These are phyloP conservation scores for Hormaphis cornu DNA, from an alignment of 1,140 invertebrate species.

Conservation along the genomic window DNA sequence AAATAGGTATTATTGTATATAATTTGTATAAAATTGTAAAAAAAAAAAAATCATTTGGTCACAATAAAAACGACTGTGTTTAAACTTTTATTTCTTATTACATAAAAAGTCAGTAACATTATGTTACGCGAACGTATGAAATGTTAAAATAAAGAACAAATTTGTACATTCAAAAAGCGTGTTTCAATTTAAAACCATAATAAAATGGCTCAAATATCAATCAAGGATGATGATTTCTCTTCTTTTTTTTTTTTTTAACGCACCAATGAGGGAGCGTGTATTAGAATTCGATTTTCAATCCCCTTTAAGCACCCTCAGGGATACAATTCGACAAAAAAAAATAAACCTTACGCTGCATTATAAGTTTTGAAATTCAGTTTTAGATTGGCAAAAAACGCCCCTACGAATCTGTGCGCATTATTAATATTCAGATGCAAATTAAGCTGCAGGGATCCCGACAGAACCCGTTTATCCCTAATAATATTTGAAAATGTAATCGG, in stretches of 20 bases:
- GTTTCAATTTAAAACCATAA: too few relatives aligned
- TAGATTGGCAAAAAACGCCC: conserved; percentile 25
- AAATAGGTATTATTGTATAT: too few relatives aligned
- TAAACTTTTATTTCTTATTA: too few relatives aligned
- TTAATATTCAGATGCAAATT: conserved; percentile 32
- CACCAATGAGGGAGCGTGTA: background rate
- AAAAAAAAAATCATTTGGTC: too few relatives aligned
- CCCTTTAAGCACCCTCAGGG: conserved; percentile 1
- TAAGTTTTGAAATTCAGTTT: conserved; percentile 6
- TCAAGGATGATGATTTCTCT: background rate
- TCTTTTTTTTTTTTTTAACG: background rate
- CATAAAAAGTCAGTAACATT: too few relatives aligned
- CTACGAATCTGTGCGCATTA: background rate
- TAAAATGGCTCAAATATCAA: conserved; percentile 27
- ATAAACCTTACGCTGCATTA: background rate
- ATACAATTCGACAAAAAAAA: background rate
- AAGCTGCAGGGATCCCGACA: background rate
- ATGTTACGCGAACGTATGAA: too few relatives aligned
- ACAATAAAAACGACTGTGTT: too few relatives aligned
- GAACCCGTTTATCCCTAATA: background rate
- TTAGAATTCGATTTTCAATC: conserved; percentile 22
- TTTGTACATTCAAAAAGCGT: too few relatives aligned
- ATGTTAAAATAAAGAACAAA: too few relatives aligned
- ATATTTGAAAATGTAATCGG: conserved; percentile 20
- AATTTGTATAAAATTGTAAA: too few relatives aligned